Base-by-base conservation (phyloP, 1,140 invertebrate genomes). In the Diachasma alloeum region DNA sequence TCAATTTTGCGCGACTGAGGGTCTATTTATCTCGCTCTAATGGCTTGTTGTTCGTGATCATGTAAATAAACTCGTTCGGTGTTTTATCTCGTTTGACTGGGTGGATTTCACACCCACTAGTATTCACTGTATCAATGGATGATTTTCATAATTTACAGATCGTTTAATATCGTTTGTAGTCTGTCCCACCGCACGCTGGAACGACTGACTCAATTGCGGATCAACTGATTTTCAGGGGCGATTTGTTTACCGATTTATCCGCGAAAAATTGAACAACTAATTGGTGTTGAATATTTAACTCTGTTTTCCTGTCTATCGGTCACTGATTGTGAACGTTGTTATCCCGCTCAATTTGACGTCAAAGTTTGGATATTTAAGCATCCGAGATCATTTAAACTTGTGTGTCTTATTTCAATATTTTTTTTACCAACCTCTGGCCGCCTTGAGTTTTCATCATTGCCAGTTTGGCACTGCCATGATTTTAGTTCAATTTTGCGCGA, bases 71-170 rank as follows among this genome's bases (percentile, higher is more conserved):
- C 17, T 53, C 17, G 4, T 9, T 17, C 17, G 2, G 48, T 19
- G 48, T 19, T 53, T 53, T 53, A 53, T 53, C n/a, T 0, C 4
- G 48, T 53, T 53, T 53, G 6, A 53, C 6, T 53, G 13, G 48
- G n/a, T 53, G 17, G 9, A 19, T 53, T 17, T 53, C n/a, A 53
- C n/a, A 53, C 39, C 39, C 39, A 19, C 48, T 9, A 15, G 17
- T 53, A 53, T n/a, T 53, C 48, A 73, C 17, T 19, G 39, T 59
- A 59, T 31, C 31, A 59, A 72, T 76, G 26, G 68, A 39, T 56
- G 75, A 75, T 75, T 89, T 89, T 89, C 88, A 89, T 89, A 89
- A 89, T 89, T 89, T 84, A 89, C 85, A 81, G 81, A 79, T 82
- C 81, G 84, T 85, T 88, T 84, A 87, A 87, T 88, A 86, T 84